Percentiles rank a stretch among this genome's conserved stretches.
Evolutionary conservation across 2,888 invertebrate species (phyloP).

Genomic region (Acleris literana): DNA sequence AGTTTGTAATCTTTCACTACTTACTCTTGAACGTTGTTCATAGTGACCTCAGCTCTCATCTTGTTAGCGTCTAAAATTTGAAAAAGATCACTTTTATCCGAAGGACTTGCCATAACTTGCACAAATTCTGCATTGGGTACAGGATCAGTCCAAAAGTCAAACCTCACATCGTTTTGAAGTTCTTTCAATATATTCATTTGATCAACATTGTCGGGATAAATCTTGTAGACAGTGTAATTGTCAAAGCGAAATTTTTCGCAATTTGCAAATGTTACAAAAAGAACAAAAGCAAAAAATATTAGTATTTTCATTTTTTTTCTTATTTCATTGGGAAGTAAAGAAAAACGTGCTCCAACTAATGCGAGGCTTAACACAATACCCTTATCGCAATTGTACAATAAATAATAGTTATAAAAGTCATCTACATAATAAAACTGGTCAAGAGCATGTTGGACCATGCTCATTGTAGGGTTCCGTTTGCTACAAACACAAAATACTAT

Average conservation of each 20-base stretch:
- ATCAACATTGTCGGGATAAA: constrained; percentile 72
- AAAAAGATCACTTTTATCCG: constrained; percentile 59
- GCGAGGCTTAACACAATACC: constrained; percentile 1
- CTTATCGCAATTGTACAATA: too few species aligned
- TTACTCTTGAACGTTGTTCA: constrained; percentile 80
- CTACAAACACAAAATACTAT: too few species aligned
- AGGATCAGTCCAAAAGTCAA: constrained; percentile 74
- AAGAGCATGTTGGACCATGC: too few species aligned
- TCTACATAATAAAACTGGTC: too few species aligned
- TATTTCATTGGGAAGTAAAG: not conserved
- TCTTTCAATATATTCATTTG: constrained; percentile 78
- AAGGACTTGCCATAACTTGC: constrained; percentile 72
- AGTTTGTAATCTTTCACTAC: constrained; percentile 42
- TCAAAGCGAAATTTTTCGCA: constrained; percentile 63
- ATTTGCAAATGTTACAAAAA: constrained; percentile 21
- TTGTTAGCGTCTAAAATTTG: constrained; percentile 56
- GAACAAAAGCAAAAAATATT: not conserved
- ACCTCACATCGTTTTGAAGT: constrained; percentile 69
- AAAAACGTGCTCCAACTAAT: constrained; percentile 8
- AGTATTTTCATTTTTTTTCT: constrained; percentile 10
- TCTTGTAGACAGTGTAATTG: constrained; percentile 80
- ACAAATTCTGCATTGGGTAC: constrained; percentile 59
- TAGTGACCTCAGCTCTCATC: constrained; percentile 69
- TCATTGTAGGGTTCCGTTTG: too few species aligned
- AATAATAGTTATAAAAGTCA: too few species aligned